Conservation (phyloP, 2,113 vertebrate species). For the Edolisoma coerulescens region DNA sequence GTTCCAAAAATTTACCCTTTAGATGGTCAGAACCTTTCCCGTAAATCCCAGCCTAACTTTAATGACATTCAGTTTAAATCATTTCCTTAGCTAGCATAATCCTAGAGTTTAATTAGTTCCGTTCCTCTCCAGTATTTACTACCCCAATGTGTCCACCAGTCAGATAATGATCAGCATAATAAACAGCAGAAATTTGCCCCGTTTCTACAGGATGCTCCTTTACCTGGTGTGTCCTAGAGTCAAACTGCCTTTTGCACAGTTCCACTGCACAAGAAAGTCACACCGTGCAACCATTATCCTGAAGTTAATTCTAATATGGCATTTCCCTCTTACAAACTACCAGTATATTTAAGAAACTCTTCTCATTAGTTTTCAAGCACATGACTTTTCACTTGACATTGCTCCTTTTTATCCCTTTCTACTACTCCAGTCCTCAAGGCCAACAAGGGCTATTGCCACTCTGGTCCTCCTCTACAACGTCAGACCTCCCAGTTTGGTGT, state of each 20-base stretch:
- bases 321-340: neutral
- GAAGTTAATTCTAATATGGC: neutral
- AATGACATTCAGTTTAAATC: neutral
- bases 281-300: accelerated
- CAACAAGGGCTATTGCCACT: neutral
- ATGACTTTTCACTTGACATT: neutral
- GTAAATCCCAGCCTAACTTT: neutral
- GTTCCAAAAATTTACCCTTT: neutral
- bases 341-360: neutral
- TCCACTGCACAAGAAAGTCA: neutral
- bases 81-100: neutral
- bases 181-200: neutral
- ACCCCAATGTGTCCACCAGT: neutral
- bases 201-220: neutral
- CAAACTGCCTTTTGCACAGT: neutral
- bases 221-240: neutral
- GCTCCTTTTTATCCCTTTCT: neutral
- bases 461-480: neutral
- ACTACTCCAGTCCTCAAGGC: neutral
- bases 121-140: neutral
- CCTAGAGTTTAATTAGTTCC: neutral
- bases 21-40: neutral
- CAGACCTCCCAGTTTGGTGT: neutral
- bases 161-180: neutral
- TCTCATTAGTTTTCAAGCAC: neutral